Conservation (phyloP, 2,888 invertebrate species). For the Ophion ellenae region DNA sequence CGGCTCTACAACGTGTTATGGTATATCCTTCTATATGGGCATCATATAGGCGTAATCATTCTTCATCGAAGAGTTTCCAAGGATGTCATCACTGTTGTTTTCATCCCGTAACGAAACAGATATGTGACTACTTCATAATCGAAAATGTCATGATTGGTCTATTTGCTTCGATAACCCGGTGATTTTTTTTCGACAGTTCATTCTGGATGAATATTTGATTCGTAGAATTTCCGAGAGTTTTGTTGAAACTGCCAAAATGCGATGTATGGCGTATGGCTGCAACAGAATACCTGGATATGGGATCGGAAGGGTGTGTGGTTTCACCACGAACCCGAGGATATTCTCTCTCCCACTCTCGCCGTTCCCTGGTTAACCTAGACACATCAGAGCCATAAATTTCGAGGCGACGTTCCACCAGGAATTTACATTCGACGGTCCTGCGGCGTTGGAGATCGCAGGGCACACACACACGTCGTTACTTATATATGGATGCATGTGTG, state of each 20-base stretch:
- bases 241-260: conserved; percentile 23
- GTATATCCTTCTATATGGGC: too few species aligned
- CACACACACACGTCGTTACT: conserved; percentile 19
- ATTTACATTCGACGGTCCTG: conserved; percentile 64
- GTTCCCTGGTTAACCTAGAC: conserved; percentile 56
- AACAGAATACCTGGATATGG: conserved; percentile 11
- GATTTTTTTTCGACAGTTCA: not conserved
- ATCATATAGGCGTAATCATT: too few species aligned
- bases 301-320: conserved; percentile 26
- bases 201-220: conserved; percentile 4
- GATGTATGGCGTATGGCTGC: not conserved
- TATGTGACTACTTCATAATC: not conserved
- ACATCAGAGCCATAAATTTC: conserved; percentile 65
- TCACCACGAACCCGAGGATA: conserved; percentile 10
- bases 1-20: too few species aligned
- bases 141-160: not conserved
- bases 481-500: not conserved
- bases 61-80: too few species aligned
- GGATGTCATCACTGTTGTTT: too few species aligned
- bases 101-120: not conserved
- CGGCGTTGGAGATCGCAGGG: conserved; percentile 23
- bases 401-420: conserved; percentile 55
- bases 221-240: conserved; percentile 22
- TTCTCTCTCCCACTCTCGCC: conserved; percentile 22
- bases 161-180: not conserved